Evolutionary conservation across 2,797 vertebrate species (phyloP).

Genomic region (Neomorphus geoffroyi): DNA sequence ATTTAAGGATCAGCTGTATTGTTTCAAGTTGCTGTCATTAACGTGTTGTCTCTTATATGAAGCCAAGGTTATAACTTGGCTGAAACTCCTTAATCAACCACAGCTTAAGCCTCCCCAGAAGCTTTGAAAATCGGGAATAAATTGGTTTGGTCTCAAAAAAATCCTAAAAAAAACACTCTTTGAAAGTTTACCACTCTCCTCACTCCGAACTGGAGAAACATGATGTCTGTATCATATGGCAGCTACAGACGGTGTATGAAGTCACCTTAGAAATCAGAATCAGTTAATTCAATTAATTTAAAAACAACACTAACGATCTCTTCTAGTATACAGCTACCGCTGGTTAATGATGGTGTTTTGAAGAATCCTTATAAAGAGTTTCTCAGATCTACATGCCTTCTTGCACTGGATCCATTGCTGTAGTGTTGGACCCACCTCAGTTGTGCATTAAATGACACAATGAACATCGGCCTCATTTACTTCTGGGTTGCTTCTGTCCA

Average conservation of each 20-base stretch:
- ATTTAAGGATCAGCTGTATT: neutral
- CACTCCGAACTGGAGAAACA: neutral
- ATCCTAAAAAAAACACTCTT: neutral
- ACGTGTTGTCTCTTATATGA: neutral
- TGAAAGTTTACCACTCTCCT: neutral
- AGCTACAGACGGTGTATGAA: neutral
- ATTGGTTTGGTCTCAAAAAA: neutral
- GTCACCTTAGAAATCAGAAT: neutral
- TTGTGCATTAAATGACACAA: fast-evolving
- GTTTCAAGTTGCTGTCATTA: neutral
- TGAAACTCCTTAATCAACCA: neutral
- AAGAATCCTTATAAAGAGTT: neutral
- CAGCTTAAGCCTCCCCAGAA: neutral
- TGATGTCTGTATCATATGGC: neutral
- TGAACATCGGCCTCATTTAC: neutral
- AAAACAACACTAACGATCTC: neutral
- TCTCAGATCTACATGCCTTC: neutral
- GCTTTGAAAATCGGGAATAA: neutral
- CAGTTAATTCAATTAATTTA: neutral
- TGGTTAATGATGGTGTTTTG: neutral
- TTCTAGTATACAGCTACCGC: neutral
- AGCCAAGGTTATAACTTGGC: neutral
- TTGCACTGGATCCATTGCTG: fast-evolving
- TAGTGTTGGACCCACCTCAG: neutral
- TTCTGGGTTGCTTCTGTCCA: neutral